Base-by-base conservation (phyloP, 1,140 invertebrate species). In the Pseudomyrmex dendroicus region DNA sequence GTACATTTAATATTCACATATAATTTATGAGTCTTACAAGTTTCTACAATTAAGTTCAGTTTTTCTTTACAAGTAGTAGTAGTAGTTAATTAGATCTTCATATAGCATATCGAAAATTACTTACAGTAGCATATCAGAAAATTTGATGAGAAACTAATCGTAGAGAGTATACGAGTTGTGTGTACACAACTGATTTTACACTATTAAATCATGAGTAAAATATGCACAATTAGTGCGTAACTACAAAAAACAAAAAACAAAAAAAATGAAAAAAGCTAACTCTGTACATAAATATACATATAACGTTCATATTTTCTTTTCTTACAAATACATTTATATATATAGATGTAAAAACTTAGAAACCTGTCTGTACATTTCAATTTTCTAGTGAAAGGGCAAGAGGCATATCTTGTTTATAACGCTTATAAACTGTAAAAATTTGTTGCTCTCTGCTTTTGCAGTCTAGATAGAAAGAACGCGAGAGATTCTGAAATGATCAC, bases 291-390 rank as follows among this genome's bases (percentile, higher is more conserved):
- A 9, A 54, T 25, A 70, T 46, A 25, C 63, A 12, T 17, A 46
- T 25, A 66, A 35, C 48, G 17, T 17, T 20, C 35, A 35, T 73
- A 59, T 10, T 20, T 25, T 56, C 46, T 61, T 56, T 72, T 83
- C 66, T 80, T 59, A 88, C 54, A 64, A 78, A 78, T 80, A 35
- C 35, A 35, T 35, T 35, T 35, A 35, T 35, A 35, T 35, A 35
- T 35, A 87, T 84, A 74, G 54, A 86, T 83, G 25, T 73, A 80
- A 83, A 86, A 82, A 77, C 46, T 83, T 66, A 86, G 35, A 82
- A 56, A 44, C 83, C 22, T 83, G 13, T 62, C 44, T 77, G 61
- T 83, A 59, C 17, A 46, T 25, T 1, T 83, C 44, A 63, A 46
- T 63, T 68, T 67, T 64, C 10, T 62, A 50, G 48, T 22, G n/a